Evolutionary conservation across 2,113 vertebrate species (phyloP).

Genomic region (Paramisgurnus dabryanus): DNA sequence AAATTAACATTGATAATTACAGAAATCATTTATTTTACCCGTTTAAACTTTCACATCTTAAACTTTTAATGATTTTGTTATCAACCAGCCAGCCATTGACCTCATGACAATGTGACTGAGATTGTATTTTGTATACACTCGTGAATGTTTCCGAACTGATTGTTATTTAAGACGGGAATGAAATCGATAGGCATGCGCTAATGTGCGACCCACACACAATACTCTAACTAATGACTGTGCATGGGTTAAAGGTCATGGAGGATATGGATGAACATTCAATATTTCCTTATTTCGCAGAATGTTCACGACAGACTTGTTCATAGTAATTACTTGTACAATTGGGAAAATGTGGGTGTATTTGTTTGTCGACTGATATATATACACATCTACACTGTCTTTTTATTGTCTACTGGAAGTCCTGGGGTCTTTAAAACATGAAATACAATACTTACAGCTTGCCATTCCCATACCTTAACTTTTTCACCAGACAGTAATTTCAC

Average conservation of each 20-base stretch:
- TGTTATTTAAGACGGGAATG: neutral
- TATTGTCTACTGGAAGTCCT: neutral
- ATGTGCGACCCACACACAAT: constrained; percentile 14
- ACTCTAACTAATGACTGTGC: constrained; percentile 10
- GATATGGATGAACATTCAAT: constrained; percentile 29
- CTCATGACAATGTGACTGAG: no score
- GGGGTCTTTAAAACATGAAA: neutral
- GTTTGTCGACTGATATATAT: neutral
- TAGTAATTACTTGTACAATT: constrained; percentile 14
- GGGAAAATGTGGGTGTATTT: constrained; percentile 15
- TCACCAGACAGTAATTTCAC: neutral
- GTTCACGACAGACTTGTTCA: constrained; percentile 5
- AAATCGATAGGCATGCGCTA: constrained; percentile 20
- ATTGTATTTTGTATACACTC: no score
- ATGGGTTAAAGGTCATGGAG: constrained; percentile 17
- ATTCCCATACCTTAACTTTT: neutral
- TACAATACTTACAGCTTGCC: neutral
- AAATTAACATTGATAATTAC: no score
- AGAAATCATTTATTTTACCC: no score
- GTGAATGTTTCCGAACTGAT: neutral
- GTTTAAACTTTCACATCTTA: no score
- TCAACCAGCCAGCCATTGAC: no score
- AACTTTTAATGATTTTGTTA: no score
- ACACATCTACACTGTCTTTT: neutral
- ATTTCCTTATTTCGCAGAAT: constrained; percentile 12